Evolutionary conservation across 2,797 vertebrate genomes (phyloP).

Genomic region (Coregonus sp.): DNA sequence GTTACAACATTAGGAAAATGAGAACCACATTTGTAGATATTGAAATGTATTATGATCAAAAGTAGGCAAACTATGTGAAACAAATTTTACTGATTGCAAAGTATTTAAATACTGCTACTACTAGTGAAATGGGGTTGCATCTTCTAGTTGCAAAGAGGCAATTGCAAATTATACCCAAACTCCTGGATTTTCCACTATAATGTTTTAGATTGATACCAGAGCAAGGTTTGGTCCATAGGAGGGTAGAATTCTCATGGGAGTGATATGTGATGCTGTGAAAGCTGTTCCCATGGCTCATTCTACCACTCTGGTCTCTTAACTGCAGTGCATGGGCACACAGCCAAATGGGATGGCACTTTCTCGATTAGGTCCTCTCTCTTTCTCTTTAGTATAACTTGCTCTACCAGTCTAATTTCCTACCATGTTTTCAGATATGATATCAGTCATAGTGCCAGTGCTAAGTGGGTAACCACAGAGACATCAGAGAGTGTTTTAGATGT

Average conservation of each 20-base stretch:
- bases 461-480: neutral
- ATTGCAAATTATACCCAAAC: neutral
- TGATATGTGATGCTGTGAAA: neutral
- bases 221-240: neutral
- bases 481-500: neutral
- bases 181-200: neutral
- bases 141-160: neutral
- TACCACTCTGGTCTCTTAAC: neutral
- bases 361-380: neutral
- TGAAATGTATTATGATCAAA: neutral
- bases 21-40: neutral
- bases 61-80: neutral
- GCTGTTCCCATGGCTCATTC: neutral
- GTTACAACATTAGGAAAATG: neutral
- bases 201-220: neutral
- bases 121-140: neutral
- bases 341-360: neutral
- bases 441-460: neutral
- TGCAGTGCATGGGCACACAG: constrained; percentile 9
- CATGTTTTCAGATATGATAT: neutral
- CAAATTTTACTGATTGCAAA: neutral
- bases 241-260: neutral
- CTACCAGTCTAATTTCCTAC: neutral
- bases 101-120: no score
- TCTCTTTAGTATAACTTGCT: neutral